Percentiles rank a stretch among this genome's conserved stretches.
Evolutionary conservation across 2,797 vertebrate species (phyloP).

Genomic region (Sebastes steindachneri): DNA sequence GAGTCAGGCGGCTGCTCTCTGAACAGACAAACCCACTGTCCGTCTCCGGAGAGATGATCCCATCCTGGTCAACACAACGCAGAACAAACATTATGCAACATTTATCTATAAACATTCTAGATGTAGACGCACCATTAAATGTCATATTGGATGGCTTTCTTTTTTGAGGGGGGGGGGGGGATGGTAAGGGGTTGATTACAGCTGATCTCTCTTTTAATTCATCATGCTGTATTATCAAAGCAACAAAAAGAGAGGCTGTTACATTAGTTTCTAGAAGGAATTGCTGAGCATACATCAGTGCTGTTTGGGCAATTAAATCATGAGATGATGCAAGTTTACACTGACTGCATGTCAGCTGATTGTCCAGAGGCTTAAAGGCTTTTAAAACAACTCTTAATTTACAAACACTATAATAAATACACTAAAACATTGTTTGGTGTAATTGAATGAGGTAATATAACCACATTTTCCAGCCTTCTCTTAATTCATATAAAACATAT

Average conservation of each 20-base stretch:
- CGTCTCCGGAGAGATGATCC: slow-evolving; percentile 90
- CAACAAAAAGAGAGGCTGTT: not conserved
- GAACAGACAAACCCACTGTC: slow-evolving; percentile 97
- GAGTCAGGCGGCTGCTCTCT: slow-evolving; percentile 87
- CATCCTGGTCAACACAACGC: slow-evolving; percentile 81
- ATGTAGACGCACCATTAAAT: not conserved
- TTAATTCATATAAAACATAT: too few species aligned
- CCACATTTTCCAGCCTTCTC: not conserved
- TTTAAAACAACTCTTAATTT: not conserved
- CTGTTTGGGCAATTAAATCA: not conserved
- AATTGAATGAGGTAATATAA: too few species aligned
- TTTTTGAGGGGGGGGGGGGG: not conserved
- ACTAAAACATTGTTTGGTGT: not conserved
- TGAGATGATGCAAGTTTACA: not conserved
- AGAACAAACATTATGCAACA: not conserved
- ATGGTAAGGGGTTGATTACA: too few species aligned
- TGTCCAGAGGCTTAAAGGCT: not conserved
- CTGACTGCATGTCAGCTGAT: not conserved
- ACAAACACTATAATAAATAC: not conserved
- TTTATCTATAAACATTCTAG: not conserved
- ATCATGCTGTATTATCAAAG: too few species aligned
- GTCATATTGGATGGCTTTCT: not conserved
- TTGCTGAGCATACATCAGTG: not conserved
- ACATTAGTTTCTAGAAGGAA: not conserved
- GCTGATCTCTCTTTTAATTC: too few species aligned